Evolutionary conservation across 2,113 vertebrate genomes (phyloP), one percentile per base, ranked within the genome.

Genomic region (Lepus timidus): DNA sequence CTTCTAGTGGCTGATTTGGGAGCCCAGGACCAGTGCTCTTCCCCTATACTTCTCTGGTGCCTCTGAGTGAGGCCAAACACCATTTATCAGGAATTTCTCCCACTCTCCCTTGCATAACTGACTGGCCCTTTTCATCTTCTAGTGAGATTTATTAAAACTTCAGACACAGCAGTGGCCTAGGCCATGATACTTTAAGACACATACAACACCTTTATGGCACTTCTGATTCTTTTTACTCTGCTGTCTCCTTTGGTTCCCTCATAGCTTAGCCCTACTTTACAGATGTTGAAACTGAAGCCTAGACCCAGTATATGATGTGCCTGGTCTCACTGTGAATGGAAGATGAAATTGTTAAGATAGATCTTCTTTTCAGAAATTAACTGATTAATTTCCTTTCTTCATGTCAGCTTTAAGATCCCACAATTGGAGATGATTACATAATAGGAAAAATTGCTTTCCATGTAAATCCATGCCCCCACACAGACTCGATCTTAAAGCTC

Each of bases 121-220:
- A 44, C 67, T 75, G 90, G 95, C 78, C 95, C 84, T 89, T 71
- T 79, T 80, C 84, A 68, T 88, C 84, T 87, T 78, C 55, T 2
- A 2, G 85, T 62, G 82, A 96, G 96, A 97, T 96, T 95, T 95
- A 95, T 95, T 82, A 85, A 78, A 85, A 67, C 44, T 70, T 88
- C 36, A 71, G 55, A 88, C 87, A 74, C 64, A 55, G 58, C 9
- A 4, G 16, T 27, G 82, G 64, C 64, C 85, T 17, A 29, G 61
- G 33, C 74, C n/a, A 74, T 61, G 36, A n/a, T 14, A 25, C n/a
- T 90, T 81, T 19, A 71, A 76, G 85, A 95, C 33, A 51, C 5
- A 31, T 51, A 36, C 3, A 27, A 55, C 76, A 25, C 85, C 64
- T 80, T 93, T 67, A 55, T 5, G 1, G 16, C 10, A 23, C 33